Conservation (phyloP, 2,113 vertebrate genomes). For the Tragelaphus imberbis region DNA sequence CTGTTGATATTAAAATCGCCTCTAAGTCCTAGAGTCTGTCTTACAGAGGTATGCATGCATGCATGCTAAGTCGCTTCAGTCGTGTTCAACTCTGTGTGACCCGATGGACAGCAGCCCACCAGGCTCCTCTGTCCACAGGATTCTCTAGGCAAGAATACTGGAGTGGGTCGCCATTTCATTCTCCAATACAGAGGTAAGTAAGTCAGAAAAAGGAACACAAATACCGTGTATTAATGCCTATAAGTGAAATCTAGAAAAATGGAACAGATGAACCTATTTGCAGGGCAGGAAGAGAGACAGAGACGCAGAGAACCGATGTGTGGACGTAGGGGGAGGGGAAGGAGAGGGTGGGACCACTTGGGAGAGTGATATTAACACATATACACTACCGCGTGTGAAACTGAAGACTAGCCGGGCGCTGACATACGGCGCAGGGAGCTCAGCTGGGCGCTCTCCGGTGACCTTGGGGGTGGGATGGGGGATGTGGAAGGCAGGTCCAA, state of each 20-base stretch:
- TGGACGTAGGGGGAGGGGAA: not conserved
- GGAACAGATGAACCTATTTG: not conserved
- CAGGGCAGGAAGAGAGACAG: not conserved
- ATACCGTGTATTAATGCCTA: not conserved
- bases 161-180: not conserved
- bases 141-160: not conserved
- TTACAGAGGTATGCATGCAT: not conserved
- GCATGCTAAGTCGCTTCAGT: not conserved
- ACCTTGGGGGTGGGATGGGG: not conserved
- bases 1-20: not conserved
- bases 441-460: accelerated
- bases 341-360: not conserved
- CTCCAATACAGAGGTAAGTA: not conserved
- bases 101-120: not conserved
- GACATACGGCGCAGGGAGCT: accelerated
- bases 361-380: not conserved
- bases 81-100: not conserved
- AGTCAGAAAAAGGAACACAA: not conserved
- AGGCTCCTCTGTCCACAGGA: not conserved
- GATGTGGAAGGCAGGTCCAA: not conserved
- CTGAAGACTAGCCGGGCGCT: accelerated
- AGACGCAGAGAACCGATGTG: accelerated
- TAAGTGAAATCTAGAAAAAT: not conserved
- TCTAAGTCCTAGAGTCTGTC: not conserved
- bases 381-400: not conserved